Evolutionary conservation across 2,113 vertebrate genomes (phyloP), one percentile per base, ranked within the genome.

Genomic region (Sciurus niger): DNA sequence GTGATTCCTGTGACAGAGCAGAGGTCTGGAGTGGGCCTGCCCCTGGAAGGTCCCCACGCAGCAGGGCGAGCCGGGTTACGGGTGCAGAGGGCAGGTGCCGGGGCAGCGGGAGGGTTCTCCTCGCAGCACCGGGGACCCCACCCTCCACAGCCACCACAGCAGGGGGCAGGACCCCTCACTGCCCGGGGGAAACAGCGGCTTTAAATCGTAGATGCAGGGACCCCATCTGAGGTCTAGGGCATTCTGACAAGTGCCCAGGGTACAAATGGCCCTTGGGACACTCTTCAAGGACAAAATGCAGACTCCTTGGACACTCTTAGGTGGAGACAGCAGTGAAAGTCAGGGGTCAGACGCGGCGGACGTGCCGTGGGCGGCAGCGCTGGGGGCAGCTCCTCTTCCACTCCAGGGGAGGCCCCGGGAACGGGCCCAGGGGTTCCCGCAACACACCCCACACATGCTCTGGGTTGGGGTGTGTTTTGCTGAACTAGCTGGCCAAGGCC

Each of bases 1-100:
- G 99, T 99, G 0, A 99, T 99, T 17, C 99, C 99, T 99, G 98
- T 0, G 8, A 40, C 1, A 1, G 55, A 78, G 55, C 55, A 34
- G 77, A 30, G 18, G 65, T 30, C 8, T 12, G 0, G 10, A 30
- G 58, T 18, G 17, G 22, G 14, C 28, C 13, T 17, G 8, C 8
- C 4, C 22, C 51, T 40, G 1, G 18, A 4, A 18, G 7, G 30
- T 60, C 63, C 37, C n/a, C 30, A 76, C 2, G 2, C 22, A 22
- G 58, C 24, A 0, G 24, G 28, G 20, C 9, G 34, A 18, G 25
- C 3, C 53, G 14, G 3, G 3, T 37, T n/a, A 12, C 13, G 46
- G 88, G 14, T 12, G 4, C n/a, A 8, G 58, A 14, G 18, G 51
- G 1, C 0, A 0, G 63, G 63, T 9, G 28, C 25, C 5, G 0